Conservation (phyloP, 2,113 vertebrate species). For the Crotalus helleri region DNA sequence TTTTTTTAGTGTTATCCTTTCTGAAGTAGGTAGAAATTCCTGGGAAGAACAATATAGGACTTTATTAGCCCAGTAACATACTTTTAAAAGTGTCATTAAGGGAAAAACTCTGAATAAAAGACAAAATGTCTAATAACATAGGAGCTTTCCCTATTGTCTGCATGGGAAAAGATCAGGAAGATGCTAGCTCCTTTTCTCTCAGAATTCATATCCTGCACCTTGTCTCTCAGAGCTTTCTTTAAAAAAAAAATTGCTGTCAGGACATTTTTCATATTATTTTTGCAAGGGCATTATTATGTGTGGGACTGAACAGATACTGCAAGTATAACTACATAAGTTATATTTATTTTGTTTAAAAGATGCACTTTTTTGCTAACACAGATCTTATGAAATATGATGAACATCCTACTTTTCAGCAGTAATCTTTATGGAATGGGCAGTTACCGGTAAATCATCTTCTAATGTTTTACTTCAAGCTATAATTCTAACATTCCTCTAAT, state of each 20-base stretch:
- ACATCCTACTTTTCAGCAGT: not conserved
- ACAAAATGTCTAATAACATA: not conserved
- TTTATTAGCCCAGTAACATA: not conserved
- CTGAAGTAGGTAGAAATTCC: not conserved
- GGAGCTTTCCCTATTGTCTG: not conserved
- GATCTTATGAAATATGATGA: not conserved
- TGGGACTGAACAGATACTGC: not conserved
- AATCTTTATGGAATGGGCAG: not conserved
- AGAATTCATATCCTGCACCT: not conserved
- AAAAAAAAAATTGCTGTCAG: not conserved
- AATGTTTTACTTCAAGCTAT: not conserved
- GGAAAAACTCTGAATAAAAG: not conserved
- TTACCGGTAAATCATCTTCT: not conserved
- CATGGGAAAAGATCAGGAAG: not conserved
- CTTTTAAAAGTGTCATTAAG: not conserved
- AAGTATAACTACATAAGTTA: not conserved
- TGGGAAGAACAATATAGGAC: not conserved
- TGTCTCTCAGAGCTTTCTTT: not conserved
- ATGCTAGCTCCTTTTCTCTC: not conserved
- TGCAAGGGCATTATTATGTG: not conserved
- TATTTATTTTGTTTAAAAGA: not conserved
- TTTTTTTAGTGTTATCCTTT: not conserved
- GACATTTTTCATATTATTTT: not conserved
- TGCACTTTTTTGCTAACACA: not conserved
- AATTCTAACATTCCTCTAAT: conserved; percentile 18